Evolutionary conservation across 1,140 invertebrate genomes (phyloP).

Genomic region (Grapholita molesta): DNA sequence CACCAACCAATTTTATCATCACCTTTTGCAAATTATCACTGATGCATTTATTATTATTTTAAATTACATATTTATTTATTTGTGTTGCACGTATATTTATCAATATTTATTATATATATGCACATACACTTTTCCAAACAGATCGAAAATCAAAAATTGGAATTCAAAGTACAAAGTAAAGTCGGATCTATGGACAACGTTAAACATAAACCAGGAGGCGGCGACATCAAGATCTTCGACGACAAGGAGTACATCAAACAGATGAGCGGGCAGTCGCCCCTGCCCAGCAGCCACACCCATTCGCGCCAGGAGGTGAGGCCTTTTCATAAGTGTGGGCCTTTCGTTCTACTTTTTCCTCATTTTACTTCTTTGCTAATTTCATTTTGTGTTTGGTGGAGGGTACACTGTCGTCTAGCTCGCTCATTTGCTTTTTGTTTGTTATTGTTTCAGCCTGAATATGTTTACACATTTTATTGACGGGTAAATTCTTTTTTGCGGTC

Average conservation of each 20-base stretch:
- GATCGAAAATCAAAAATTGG: constrained; percentile 93
- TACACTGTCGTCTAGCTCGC: constrained; percentile 28
- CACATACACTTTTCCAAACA: constrained; percentile 78
- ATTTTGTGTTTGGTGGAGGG: constrained; percentile 46
- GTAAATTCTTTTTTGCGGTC: constrained; percentile 30
- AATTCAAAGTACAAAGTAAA: constrained; percentile 91
- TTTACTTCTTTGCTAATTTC: constrained; percentile 37
- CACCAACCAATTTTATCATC: background rate
- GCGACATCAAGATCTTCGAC: constrained; percentile 95
- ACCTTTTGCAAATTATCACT: background rate
- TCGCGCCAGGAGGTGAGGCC: constrained; percentile 84
- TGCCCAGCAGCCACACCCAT: constrained; percentile 80
- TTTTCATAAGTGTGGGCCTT: constrained; percentile 29
- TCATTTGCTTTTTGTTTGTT: constrained; percentile 46
- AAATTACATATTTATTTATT: constrained; percentile 10
- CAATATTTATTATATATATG: constrained; percentile 21
- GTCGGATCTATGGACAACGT: constrained; percentile 96
- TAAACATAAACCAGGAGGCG: constrained; percentile 95
- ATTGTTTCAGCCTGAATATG: constrained; percentile 78
- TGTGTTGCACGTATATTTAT: constrained; percentile 15
- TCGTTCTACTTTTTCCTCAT: constrained; percentile 24
- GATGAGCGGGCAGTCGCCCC: constrained; percentile 81
- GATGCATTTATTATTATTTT: background rate
- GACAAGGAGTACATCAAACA: constrained; percentile 96
- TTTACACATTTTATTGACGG: constrained; percentile 79